Conservation (phyloP, 1,140 invertebrate species). For the Philaenus spumarius region DNA sequence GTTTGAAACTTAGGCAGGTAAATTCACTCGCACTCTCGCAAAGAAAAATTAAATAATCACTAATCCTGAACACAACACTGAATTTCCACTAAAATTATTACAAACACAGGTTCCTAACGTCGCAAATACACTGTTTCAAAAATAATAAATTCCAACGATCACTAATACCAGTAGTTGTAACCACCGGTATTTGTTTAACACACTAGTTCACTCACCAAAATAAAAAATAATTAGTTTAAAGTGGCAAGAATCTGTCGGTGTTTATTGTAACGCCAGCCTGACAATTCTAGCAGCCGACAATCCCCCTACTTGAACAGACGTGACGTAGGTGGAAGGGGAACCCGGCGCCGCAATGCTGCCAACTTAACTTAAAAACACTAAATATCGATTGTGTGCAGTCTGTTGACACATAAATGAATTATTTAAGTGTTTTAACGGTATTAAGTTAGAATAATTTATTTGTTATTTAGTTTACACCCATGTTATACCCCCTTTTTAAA, state of each 20-base stretch:
- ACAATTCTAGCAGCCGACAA: constrained; percentile 7
- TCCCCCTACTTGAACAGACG: not conserved
- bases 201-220: not conserved
- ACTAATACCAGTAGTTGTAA: not conserved
- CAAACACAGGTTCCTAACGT: not conserved
- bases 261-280: not conserved
- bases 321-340: no score
- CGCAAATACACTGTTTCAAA: not conserved
- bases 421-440: no score
- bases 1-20: no score
- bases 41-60: no score
- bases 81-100: no score
- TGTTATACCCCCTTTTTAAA: no score
- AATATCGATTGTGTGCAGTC: no score
- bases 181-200: not conserved
- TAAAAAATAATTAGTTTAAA: not conserved
- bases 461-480: no score
- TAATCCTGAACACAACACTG: no score
- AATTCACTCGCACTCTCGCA: no score
- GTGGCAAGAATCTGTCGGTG: not conserved
- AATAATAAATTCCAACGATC: not conserved
- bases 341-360: not conserved
- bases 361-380: not conserved
- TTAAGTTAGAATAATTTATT: no score
- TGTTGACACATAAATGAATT: no score